Evolutionary conservation across 2,888 invertebrate species (phyloP).

Genomic region (Syrphus vitripennis): DNA sequence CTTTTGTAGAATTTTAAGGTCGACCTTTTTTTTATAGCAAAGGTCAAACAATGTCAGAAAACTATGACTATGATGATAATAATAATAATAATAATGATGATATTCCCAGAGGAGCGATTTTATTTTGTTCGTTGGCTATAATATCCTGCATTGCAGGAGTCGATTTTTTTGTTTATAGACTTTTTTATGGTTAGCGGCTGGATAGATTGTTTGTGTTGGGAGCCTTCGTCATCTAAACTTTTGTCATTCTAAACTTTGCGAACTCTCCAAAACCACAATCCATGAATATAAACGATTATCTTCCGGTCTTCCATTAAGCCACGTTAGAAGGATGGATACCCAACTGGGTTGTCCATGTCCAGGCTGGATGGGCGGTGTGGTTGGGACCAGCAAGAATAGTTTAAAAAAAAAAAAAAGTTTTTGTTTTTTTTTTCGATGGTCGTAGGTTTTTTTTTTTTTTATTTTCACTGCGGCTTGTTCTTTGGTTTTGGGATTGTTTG

Average conservation of each 20-base stretch:
- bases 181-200: constrained; percentile 29
- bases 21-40: background rate
- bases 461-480: constrained; percentile 38
- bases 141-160: background rate
- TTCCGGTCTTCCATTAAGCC: constrained; percentile 46
- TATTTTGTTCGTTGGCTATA: background rate
- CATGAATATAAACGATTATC: constrained; percentile 64
- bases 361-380: background rate
- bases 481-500: constrained; percentile 2
- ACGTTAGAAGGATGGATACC: background rate
- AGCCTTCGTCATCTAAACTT: constrained; percentile 51
- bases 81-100: background rate
- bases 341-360: background rate
- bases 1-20: constrained; percentile 3
- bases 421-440: background rate
- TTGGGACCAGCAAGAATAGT: background rate
- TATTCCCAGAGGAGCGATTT: constrained; percentile 28
- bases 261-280: constrained; percentile 58
- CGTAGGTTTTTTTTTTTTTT: constrained; percentile 27
- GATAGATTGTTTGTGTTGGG: constrained; percentile 6
- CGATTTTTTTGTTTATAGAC: constrained; percentile 7
- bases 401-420: constrained; percentile 10
- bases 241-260: constrained; percentile 58
- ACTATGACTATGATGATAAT: background rate
- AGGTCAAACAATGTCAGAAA: constrained; percentile 10